Conservation (phyloP, 2,888 invertebrate species). For the Ctenicera cuprea region DNA sequence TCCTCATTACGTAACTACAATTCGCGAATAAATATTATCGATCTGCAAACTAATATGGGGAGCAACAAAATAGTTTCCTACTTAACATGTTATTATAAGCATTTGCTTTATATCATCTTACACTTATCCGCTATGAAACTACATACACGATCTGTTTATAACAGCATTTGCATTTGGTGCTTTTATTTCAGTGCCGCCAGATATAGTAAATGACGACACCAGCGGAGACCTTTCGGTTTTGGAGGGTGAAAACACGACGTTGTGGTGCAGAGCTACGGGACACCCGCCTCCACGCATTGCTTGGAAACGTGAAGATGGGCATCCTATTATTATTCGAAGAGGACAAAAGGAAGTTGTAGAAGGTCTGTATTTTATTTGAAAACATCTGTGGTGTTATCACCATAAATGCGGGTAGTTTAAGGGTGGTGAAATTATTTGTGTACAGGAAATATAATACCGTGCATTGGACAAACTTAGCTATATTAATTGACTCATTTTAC, state of each 20-base stretch:
- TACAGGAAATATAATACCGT: too few relatives aligned
- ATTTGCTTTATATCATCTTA: not conserved
- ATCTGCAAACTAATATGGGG: not conserved
- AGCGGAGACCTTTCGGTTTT: slow-evolving; percentile 84
- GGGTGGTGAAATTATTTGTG: not conserved
- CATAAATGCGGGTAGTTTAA: not conserved
- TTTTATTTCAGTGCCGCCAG: slow-evolving; percentile 82
- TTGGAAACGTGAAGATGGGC: slow-evolving; percentile 78
- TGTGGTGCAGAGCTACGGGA: slow-evolving; percentile 84
- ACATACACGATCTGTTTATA: not conserved
- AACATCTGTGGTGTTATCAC: not conserved
- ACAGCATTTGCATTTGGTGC: not conserved
- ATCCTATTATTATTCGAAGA: slow-evolving; percentile 72
- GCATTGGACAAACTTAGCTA: too few relatives aligned
- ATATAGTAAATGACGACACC: slow-evolving; percentile 85
- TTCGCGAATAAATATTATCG: slow-evolving; percentile 1
- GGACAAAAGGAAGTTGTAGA: slow-evolving; percentile 71
- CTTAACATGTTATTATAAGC: not conserved
- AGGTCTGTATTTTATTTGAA: slow-evolving; percentile 65
- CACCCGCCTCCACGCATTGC: slow-evolving; percentile 80
- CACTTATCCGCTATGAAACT: too few relatives aligned
- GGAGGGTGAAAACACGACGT: slow-evolving; percentile 84
- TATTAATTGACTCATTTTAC: too few relatives aligned
- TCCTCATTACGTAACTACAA: not conserved
- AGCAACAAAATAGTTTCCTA: too few relatives aligned